Evolutionary conservation across 2,888 invertebrate species (phyloP).

Genomic region (Sinhomidia bicolor): DNA sequence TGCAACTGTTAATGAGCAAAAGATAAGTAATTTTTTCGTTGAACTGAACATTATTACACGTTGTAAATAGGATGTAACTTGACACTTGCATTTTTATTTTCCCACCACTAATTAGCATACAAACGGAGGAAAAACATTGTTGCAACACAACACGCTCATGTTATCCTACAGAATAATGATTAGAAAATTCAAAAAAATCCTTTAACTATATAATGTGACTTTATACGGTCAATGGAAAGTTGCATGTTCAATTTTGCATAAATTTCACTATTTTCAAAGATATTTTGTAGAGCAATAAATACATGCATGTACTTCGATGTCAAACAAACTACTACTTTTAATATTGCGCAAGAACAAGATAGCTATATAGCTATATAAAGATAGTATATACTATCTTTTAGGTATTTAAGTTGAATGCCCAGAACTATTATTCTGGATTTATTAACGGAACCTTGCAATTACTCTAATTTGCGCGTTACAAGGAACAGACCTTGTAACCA

Average conservation of each 20-base stretch:
- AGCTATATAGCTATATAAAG: too few relatives aligned
- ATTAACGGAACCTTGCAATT: neutral
- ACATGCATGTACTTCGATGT: neutral
- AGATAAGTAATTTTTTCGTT: too few relatives aligned
- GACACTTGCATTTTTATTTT: conserved; percentile 6
- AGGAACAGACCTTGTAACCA: conserved; percentile 6
- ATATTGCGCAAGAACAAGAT: neutral
- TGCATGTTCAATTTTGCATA: too few relatives aligned
- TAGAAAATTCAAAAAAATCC: neutral
- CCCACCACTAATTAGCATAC: neutral
- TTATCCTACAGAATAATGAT: neutral
- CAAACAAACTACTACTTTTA: neutral
- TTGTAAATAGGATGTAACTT: conserved; percentile 5
- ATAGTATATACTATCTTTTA: too few relatives aligned
- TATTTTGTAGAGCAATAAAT: neutral
- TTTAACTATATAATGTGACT: neutral
- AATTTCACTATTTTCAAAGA: neutral
- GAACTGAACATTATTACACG: too few relatives aligned
- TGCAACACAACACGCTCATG: neutral
- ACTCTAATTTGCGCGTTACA: neutral
- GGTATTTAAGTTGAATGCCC: too few relatives aligned
- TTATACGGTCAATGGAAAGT: neutral
- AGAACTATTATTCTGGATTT: neutral
- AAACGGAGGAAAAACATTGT: neutral
- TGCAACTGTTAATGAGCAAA: too few relatives aligned